These are phyloP conservation scores for Xyrauchen texanus DNA, from an alignment of 2,113 vertebrate genomes.

Conservation along the genomic window DNA sequence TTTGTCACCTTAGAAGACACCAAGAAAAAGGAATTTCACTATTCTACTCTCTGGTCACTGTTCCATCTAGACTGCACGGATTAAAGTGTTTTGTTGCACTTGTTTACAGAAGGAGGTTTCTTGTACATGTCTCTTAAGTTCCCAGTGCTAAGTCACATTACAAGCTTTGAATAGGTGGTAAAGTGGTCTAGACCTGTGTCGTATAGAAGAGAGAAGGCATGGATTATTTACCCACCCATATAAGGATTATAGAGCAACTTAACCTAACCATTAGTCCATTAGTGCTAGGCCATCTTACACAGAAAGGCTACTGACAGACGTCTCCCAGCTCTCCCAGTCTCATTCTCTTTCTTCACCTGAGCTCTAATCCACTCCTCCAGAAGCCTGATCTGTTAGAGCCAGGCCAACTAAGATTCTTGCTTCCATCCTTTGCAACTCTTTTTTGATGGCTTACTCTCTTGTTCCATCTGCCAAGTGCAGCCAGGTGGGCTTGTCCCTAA, in stretches of 20 bases:
- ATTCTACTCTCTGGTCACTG: background rate
- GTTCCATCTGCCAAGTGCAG: conserved; percentile 46
- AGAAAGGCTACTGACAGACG: conserved; percentile 25
- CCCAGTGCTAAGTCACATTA: conserved; percentile 25
- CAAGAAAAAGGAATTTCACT: background rate
- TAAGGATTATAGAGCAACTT: conserved; percentile 17
- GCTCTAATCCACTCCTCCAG: conserved; percentile 9
- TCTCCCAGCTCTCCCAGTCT: background rate
- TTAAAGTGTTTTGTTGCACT: background rate
- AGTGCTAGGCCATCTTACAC: conserved; percentile 11
- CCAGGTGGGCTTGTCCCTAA: background rate
- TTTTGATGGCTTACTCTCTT: background rate
- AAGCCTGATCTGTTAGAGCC: background rate
- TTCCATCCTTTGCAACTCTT: conserved; percentile 12
- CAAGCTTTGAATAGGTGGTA: conserved; percentile 4
- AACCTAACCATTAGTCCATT: conserved; percentile 34
- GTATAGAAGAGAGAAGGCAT: background rate
- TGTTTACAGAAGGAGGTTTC: conserved; percentile 39
- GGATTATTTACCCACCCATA: conserved; percentile 45
- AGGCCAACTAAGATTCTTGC: conserved; percentile 32
- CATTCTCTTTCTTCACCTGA: background rate
- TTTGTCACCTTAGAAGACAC: conserved; percentile 6
- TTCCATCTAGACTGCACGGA: conserved; percentile 6
- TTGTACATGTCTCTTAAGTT: background rate
- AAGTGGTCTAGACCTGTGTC: conserved; percentile 22